A percentile compares a stretch with the other conserved stretches of the same genome.
These are phyloP conservation scores for Zalophus californianus DNA, from an alignment of 2,797 vertebrate species.

Conservation along the genomic window DNA sequence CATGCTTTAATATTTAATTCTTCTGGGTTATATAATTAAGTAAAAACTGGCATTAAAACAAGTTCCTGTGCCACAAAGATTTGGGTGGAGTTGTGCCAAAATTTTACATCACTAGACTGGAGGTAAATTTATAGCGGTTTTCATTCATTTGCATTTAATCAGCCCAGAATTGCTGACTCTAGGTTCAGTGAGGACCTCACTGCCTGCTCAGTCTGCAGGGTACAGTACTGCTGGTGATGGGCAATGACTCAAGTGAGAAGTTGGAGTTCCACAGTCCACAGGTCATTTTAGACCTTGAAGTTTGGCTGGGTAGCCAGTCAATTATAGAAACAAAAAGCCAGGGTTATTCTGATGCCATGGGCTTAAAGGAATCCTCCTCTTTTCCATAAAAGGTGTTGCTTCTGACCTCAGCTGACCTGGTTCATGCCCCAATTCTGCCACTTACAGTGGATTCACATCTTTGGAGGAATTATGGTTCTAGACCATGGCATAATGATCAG, in stretches of 20 bases:
- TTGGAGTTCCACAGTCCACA: slow-evolving; percentile 42
- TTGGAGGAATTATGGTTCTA: not conserved
- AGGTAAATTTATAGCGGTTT: slow-evolving; percentile 72
- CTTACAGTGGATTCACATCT: not conserved
- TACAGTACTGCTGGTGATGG: not conserved
- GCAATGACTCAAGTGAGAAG: slow-evolving; percentile 42
- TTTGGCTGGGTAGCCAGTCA: slow-evolving; percentile 59
- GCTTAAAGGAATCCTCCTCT: not conserved
- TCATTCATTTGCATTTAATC: slow-evolving; percentile 82
- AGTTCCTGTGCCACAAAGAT: slow-evolving; percentile 17
- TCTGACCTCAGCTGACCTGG: not conserved
- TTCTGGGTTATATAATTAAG: slow-evolving; percentile 62
- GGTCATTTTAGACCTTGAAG: slow-evolving; percentile 75
- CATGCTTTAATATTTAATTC: slow-evolving; percentile 67
- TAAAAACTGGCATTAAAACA: slow-evolving; percentile 62
- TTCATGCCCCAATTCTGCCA: not conserved
- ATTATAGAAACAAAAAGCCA: slow-evolving; percentile 58
- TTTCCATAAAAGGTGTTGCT: not conserved
- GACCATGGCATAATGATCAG: not conserved
- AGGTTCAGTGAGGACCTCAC: slow-evolving; percentile 40
- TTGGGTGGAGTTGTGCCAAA: slow-evolving; percentile 63
- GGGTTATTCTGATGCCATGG: not conserved
- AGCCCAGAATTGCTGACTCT: slow-evolving; percentile 71
- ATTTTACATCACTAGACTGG: slow-evolving; percentile 55
- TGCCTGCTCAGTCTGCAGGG: slow-evolving; percentile 16